Percentiles rank a stretch among this genome's conserved stretches.
Evolutionary conservation across 2,888 invertebrate species (phyloP).

Genomic region (Drosophila tripunctata): DNA sequence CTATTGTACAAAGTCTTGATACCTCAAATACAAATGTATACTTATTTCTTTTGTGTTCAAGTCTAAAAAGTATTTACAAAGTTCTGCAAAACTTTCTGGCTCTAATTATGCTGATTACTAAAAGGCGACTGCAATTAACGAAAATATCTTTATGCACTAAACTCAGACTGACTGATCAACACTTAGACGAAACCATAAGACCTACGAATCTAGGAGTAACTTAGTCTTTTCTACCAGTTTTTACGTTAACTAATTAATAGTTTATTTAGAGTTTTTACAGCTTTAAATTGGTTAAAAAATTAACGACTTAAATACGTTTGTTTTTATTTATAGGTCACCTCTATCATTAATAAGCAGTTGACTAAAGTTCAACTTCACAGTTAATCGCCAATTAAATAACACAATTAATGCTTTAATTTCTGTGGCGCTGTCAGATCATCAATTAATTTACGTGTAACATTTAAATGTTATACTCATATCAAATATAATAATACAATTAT

Average conservation of each 20-base stretch:
- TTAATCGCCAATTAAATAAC: slow-evolving; percentile 15
- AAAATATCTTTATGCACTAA: no score
- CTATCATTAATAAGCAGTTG: neutral
- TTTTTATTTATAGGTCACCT: neutral
- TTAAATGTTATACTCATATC: slow-evolving; percentile 7
- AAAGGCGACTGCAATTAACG: neutral
- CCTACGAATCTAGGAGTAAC: no score
- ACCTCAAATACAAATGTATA: slow-evolving; percentile 16
- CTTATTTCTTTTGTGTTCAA: neutral
- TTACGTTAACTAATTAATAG: no score
- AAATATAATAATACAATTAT: no score
- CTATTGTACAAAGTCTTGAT: slow-evolving; percentile 21
- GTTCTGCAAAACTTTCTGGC: neutral
- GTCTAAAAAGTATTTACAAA: neutral
- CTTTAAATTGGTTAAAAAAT: no score
- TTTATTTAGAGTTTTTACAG: no score
- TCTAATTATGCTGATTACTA: neutral
- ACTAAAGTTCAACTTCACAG: neutral
- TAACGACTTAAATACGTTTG: no score
- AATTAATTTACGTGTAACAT: slow-evolving; percentile 38
- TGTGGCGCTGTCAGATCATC: slow-evolving; percentile 21
- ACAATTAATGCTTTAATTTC: slow-evolving; percentile 28
- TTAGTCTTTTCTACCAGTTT: no score
- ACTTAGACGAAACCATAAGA: no score
- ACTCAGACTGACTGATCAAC: no score